These are phyloP conservation scores for Apteryx owenii DNA, from an alignment of 2,113 vertebrate species.

Conservation along the genomic window DNA sequence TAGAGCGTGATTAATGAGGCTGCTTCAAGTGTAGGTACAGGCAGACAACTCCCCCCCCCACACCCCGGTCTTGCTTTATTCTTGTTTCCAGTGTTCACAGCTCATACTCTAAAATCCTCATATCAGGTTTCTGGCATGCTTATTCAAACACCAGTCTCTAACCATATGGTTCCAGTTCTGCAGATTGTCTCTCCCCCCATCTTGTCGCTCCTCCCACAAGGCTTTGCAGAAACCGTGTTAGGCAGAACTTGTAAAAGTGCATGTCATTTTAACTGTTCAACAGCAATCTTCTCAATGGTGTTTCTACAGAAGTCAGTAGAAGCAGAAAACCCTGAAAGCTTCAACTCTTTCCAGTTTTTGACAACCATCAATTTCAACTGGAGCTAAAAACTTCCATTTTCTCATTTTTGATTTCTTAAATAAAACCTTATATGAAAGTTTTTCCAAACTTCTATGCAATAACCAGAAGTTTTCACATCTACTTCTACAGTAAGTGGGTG, in stretches of 20 bases:
- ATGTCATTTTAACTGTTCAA: background rate
- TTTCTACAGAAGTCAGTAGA: background rate
- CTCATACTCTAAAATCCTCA: background rate
- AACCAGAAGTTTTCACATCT: background rate
- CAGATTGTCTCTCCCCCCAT: slow-evolving; percentile 45
- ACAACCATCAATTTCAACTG: background rate
- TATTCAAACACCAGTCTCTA: background rate
- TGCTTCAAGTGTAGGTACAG: background rate
- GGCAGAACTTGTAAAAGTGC: slow-evolving; percentile 4
- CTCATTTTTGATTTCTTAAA: background rate
- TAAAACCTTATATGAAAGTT: background rate
- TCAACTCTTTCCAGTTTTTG: background rate
- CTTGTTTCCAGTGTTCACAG: slow-evolving; percentile 12
- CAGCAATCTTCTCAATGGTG: background rate
- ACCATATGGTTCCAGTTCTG: slow-evolving; percentile 55
- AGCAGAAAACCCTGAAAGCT: background rate
- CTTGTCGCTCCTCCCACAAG: slow-evolving; percentile 40
- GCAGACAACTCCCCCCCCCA: background rate
- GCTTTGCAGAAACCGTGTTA: background rate
- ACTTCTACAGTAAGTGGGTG: background rate
- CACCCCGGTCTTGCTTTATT: background rate
- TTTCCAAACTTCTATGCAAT: background rate
- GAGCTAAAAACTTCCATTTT: background rate
- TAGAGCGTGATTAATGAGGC: slow-evolving; percentile 10
- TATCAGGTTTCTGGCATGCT: background rate